Base-by-base conservation (phyloP, 2,888 invertebrate species). In the Mimachlamys varia region DNA sequence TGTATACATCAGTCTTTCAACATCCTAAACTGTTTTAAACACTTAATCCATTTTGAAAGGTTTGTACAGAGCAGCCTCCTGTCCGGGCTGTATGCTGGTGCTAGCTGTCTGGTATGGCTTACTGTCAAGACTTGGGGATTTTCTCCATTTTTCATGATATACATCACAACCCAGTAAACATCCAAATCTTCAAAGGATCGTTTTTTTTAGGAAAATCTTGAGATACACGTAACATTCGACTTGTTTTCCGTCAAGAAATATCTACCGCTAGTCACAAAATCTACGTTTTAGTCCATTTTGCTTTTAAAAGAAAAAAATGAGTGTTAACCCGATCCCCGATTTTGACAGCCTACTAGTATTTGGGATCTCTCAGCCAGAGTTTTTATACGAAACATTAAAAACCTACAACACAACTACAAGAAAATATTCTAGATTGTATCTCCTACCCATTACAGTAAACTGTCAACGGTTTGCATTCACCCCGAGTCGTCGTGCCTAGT, bases 11-110 rank as follows among this genome's bases (percentile, higher is more conserved):
- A 22, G 76, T 27, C 76, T 76, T 76, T 76, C 76, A 76, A 76
- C 76, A 76, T 76, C 76, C 76, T 76, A 33, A 76, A 76, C 76
- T 33, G 33, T 33, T 76, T 76, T 76, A 76, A 76, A 76, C 76
- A 76, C 76, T 76, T 76, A 76, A 76, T 76, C 76, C 76, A 76
- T 76, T 76, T 76, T 76, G 76, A 76, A 76, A 76, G 76, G 76
- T 27, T 76, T 76, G 76, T 22, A 1, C n/a, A 22, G 62, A 33
- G 22, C 33, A 27, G 76, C 7, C 76, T 76, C 0, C 76, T 76
- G 22, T 27, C 19, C 22, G 10, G 10, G 33, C 12, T 76, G 76
- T 33, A 33, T 76, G 76, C 27, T 33, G 27, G 5, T 76, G 33
- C 22, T 19, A 10, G 27, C 27, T 33, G 76, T 22, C 76, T 76